Conservation (phyloP, 2,797 vertebrate genomes). For the Coregonus sp. region DNA sequence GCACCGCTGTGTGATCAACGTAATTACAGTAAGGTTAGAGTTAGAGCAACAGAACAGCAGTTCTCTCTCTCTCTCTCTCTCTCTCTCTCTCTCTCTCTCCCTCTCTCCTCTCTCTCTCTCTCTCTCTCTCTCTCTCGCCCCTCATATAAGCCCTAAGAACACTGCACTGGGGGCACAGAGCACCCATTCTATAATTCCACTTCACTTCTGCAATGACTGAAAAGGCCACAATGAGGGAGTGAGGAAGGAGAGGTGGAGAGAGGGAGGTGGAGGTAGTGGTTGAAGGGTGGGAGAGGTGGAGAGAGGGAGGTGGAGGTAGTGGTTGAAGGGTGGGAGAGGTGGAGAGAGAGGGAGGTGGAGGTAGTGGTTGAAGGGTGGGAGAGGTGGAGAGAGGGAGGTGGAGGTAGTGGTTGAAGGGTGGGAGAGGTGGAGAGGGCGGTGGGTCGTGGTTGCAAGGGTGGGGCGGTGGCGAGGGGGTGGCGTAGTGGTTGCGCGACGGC, state of each 20-base stretch:
- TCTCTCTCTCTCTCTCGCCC: too few species aligned
- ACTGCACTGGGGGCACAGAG: not conserved
- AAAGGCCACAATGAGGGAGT: not conserved
- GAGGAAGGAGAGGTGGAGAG: not conserved
- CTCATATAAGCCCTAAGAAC: too few species aligned
- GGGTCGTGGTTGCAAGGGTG: not conserved
- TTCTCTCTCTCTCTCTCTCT: conserved; percentile 9
- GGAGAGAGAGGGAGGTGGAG: not conserved
- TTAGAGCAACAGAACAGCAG: conserved; percentile 26
- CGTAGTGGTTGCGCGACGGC: too few species aligned
- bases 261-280: too few species aligned
- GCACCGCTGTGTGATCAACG: conserved; percentile 25
- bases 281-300: not conserved
- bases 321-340: not conserved
- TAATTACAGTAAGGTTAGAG: conserved; percentile 33
- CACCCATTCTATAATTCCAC: not conserved
- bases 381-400: not conserved
- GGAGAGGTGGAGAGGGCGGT: conserved; percentile 7
- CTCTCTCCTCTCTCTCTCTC: too few species aligned
- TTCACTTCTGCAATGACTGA: not conserved
- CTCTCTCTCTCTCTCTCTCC: too few species aligned
- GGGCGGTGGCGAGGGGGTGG: too few species aligned
- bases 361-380: not conserved
- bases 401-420: not conserved
- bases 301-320: not conserved